phyloP scores from a whole-genome alignment of 1,140 invertebrate genomes.

The Heliconius eleuchia region DNA sequence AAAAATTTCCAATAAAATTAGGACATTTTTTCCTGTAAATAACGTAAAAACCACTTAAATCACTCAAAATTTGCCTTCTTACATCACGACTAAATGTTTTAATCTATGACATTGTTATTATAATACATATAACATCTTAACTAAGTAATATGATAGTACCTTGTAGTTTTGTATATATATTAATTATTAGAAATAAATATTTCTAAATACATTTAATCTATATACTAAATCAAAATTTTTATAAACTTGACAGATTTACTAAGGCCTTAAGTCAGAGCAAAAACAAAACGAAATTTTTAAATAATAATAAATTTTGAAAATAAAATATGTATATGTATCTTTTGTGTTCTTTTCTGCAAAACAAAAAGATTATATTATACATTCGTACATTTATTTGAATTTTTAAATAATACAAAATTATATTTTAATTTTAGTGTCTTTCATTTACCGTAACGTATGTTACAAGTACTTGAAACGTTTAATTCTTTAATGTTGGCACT shows the following conservation, averaged over 20 bases:
- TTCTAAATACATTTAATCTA: slow-evolving; percentile 46
- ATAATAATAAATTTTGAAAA: too few relatives aligned
- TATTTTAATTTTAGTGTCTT: too few relatives aligned
- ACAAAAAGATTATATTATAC: not conserved
- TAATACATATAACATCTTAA: not conserved
- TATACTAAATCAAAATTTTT: slow-evolving; percentile 16
- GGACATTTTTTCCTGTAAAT: slow-evolving; percentile 23
- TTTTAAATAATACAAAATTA: too few relatives aligned
- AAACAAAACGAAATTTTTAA: slow-evolving; percentile 24
- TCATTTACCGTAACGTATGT: too few relatives aligned
- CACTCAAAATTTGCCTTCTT: slow-evolving; percentile 54
- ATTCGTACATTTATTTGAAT: not conserved
- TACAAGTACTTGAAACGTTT: not conserved
- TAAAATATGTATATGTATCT: not conserved
- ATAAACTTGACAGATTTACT: slow-evolving; percentile 22
- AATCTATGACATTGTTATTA: not conserved
- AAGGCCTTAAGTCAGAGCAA: slow-evolving; percentile 18
- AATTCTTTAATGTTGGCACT: not conserved
- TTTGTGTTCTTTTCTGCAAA: not conserved
- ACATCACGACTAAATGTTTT: slow-evolving; percentile 58
- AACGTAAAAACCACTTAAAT: slow-evolving; percentile 31
- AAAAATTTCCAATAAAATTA: not conserved
- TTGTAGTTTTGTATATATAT: not conserved
- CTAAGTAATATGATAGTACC: slow-evolving; percentile 12
- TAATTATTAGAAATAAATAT: slow-evolving; percentile 28